Evolutionary conservation across 2,888 invertebrate genomes (phyloP).

Genomic region (Dynastes hyllus): DNA sequence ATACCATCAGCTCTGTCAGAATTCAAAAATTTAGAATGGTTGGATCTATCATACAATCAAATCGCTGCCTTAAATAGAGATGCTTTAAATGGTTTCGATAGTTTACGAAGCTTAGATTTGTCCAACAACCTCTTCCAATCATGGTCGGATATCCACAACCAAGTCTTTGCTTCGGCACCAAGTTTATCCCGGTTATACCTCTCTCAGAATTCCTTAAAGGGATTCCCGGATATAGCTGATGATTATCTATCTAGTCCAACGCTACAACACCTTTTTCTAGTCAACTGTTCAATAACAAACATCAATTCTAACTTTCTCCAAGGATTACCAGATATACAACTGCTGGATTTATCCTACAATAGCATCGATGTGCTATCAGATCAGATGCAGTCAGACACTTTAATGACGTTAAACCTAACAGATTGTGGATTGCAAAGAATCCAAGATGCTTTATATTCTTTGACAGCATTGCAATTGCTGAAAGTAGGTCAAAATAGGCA

Average conservation of each 20-base stretch:
- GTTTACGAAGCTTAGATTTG: constrained; percentile 77
- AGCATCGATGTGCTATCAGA: constrained; percentile 54
- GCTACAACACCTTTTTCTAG: constrained; percentile 76
- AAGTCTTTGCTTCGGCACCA: constrained; percentile 71
- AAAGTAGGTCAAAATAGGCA: constrained; percentile 78
- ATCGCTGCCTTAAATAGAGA: constrained; percentile 59
- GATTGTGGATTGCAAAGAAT: constrained; percentile 75
- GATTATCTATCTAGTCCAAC: constrained; percentile 75
- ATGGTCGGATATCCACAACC: constrained; percentile 76
- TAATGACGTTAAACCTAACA: constrained; percentile 74
- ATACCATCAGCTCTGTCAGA: constrained; percentile 74
- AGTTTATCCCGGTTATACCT: constrained; percentile 77
- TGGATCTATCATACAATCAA: constrained; percentile 72
- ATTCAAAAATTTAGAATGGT: constrained; percentile 73
- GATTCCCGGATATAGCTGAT: constrained; percentile 59
- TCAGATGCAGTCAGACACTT: constrained; percentile 60
- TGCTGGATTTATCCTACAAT: constrained; percentile 54
- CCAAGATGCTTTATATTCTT: constrained; percentile 73
- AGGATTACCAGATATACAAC: constrained; percentile 50
- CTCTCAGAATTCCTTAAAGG: constrained; percentile 76
- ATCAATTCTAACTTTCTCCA: constrained; percentile 47
- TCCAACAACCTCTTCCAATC: constrained; percentile 77
- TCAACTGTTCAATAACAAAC: constrained; percentile 76
- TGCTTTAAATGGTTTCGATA: constrained; percentile 73
- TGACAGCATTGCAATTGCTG: constrained; percentile 77